Conservation (phyloP, 2,113 vertebrate genomes). For the Edolisoma coerulescens region DNA sequence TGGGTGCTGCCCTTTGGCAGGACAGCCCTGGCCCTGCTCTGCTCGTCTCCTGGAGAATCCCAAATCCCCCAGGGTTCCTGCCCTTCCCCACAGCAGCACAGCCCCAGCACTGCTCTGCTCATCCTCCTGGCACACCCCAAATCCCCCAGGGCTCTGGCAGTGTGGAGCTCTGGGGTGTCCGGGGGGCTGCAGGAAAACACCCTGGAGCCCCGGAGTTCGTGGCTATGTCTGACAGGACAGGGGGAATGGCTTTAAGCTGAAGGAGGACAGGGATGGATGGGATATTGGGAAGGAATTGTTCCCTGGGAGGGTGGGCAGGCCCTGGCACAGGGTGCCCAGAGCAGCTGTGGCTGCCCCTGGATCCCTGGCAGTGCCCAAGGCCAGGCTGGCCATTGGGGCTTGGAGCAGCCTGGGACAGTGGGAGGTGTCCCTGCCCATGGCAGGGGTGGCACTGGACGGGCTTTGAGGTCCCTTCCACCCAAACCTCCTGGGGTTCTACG, state of each 20-base stretch:
- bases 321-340: background rate
- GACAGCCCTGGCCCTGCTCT: background rate
- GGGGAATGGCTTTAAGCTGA: background rate
- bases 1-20: background rate
- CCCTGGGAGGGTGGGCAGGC: background rate
- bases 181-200: background rate
- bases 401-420: background rate
- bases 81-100: background rate
- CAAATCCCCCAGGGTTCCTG: background rate
- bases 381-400: background rate
- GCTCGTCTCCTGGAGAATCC: background rate
- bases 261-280: rapidly evolving
- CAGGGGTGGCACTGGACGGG: rapidly evolving
- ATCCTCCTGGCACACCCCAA: background rate
- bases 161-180: rapidly evolving
- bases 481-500: background rate
- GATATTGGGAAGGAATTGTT: rapidly evolving
- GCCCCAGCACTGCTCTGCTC: background rate
- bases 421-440: background rate
- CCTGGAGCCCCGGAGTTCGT: background rate
- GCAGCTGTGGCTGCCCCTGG: background rate
- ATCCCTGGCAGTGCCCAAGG: background rate
- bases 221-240: background rate
- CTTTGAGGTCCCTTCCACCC: rapidly evolving
- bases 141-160: background rate